A percentile compares a stretch with the other conserved stretches of the same genome.
Evolutionary conservation across 2,888 invertebrate genomes (phyloP).

Genomic region (Protodeltote pygarga): DNA sequence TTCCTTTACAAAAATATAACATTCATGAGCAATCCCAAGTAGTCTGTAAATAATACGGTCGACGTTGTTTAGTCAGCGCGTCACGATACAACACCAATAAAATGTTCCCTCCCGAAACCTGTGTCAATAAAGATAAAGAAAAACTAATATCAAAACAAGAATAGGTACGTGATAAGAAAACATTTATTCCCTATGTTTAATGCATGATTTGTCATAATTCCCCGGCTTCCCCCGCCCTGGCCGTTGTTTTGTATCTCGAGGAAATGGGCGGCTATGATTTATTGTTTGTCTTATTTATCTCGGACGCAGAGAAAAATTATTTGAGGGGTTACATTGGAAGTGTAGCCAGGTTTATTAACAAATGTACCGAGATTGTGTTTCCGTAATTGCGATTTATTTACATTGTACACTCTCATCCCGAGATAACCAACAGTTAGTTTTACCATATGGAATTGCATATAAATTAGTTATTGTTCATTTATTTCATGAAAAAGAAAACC

Average conservation of each 20-base stretch:
- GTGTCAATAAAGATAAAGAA: conserved; percentile 87
- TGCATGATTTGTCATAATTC: conserved; percentile 87
- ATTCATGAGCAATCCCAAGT: conserved; percentile 19
- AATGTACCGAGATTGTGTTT: conserved; percentile 68
- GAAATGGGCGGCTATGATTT: conserved; percentile 84
- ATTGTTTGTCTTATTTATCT: conserved; percentile 83
- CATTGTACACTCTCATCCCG: conserved; percentile 23
- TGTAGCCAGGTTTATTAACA: conserved; percentile 76
- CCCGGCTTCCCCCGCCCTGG: conserved; percentile 76
- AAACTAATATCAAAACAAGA: conserved; percentile 87
- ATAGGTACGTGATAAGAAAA: conserved; percentile 87
- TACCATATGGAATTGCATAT: conserved; percentile 28
- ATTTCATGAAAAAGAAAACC: conserved; percentile 17
- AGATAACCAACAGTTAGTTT: conserved; percentile 33
- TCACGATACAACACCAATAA: conserved; percentile 75
- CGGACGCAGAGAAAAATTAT: conserved; percentile 75
- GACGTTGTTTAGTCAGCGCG: conserved; percentile 60
- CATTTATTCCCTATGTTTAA: conserved; percentile 87
- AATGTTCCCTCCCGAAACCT: conserved; percentile 80
- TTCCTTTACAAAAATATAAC: conserved; percentile 25
- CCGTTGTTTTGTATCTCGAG: conserved; percentile 82
- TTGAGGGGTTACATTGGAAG: conserved; percentile 69
- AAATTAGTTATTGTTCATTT: conserved; percentile 28
- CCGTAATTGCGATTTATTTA: conserved; percentile 62
- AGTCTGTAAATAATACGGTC: conserved; percentile 38